Evolutionary conservation across 2,888 invertebrate genomes (phyloP).

Genomic region (Cerastis rubricosa): DNA sequence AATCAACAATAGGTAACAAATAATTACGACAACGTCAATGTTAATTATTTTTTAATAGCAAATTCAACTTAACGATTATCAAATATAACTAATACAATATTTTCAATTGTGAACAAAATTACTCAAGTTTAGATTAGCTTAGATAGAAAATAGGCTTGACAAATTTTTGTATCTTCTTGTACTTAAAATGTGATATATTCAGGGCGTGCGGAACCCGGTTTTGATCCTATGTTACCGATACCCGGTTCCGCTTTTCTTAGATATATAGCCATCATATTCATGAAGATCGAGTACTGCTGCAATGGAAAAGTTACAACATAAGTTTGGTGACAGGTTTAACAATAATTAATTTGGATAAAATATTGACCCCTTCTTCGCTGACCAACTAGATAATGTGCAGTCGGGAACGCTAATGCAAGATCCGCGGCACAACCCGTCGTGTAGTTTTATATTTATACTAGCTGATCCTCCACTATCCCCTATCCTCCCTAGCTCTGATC

Average conservation of each 20-base stretch:
- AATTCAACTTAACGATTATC: constrained; percentile 35
- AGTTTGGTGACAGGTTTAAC: background rate
- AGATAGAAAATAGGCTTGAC: background rate
- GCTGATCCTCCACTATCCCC: no score
- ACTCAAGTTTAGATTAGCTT: background rate
- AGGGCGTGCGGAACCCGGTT: no score
- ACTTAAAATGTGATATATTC: background rate
- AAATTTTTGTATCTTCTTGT: background rate
- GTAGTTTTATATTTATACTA: no score
- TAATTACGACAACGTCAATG: background rate
- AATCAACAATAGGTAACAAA: no score
- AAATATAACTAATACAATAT: constrained; percentile 20
- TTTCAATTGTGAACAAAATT: background rate
- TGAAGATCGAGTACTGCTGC: constrained; percentile 1
- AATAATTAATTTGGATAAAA: background rate
- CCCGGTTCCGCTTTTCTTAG: no score
- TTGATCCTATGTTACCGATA: no score
- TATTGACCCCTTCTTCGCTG: no score
- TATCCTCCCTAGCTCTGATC: no score
- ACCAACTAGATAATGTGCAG: no score
- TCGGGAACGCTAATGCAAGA: no score
- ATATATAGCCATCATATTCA: background rate
- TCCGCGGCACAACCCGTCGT: no score
- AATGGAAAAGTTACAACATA: constrained; percentile 10
- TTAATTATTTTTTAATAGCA: constrained; percentile 4